phyloP scores from a whole-genome alignment of 2,113 vertebrate species.

The Drymodes brunneopygia region DNA sequence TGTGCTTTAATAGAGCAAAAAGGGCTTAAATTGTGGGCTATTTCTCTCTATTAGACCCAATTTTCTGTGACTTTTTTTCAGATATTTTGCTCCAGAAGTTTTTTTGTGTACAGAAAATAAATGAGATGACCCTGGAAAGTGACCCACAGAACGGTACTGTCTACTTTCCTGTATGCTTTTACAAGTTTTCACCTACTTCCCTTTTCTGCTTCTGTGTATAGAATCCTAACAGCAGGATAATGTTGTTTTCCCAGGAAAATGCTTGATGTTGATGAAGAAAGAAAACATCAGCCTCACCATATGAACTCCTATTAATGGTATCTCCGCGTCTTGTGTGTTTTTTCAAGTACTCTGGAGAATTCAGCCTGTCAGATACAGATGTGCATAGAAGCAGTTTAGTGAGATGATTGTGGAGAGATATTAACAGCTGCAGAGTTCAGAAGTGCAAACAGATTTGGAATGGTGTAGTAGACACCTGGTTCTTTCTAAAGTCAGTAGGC shows the following conservation, averaged over 20 bases:
- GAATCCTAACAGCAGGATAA: not conserved
- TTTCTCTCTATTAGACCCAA: not conserved
- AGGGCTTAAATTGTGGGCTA: not conserved
- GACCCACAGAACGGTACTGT: not conserved
- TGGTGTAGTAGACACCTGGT: not conserved
- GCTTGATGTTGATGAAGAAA: not conserved
- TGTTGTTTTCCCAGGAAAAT: not conserved
- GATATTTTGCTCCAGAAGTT: not conserved
- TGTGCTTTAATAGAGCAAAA: not conserved
- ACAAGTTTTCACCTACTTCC: not conserved
- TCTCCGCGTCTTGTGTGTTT: not conserved
- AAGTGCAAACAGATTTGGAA: conserved; percentile 16
- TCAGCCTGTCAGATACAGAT: not conserved
- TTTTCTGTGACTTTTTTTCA: not conserved
- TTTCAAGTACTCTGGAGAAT: not conserved
- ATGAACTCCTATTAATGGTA: not conserved
- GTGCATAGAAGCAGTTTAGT: not conserved
- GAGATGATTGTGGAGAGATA: not conserved
- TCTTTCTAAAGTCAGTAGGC: not conserved
- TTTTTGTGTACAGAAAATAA: not conserved
- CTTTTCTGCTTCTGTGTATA: not conserved
- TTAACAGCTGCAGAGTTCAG: conserved; percentile 14
- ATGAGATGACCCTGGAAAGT: not conserved
- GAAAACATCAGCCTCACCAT: not conserved
- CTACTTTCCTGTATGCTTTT: not conserved